Evolutionary conservation across 1,140 invertebrate genomes (phyloP), one percentile per base, ranked within the genome.

Genomic region (Anoplolepis gracilipes): DNA sequence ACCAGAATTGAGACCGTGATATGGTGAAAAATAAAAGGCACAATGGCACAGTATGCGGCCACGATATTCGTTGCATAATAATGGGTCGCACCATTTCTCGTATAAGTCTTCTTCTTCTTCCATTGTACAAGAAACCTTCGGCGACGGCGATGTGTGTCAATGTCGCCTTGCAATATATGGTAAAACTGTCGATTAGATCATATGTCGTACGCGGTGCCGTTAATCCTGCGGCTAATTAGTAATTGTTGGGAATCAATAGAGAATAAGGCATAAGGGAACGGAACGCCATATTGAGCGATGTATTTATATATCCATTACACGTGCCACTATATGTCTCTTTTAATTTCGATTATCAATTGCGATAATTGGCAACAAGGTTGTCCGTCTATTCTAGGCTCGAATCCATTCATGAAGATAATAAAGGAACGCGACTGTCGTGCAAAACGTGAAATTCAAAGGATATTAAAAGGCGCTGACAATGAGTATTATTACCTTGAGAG

Each of bases 401-500:
- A 2, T 13, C 59, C 25, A 46, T 33, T 73, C 28, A 36, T 69
- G 13, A 65, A 22, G n/a, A 25, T 49, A 69, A n/a, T n/a, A n/a
- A 70, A 70, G 33, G 25, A 36, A 11, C 25, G 49, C 64, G 30
- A 19, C 46, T n/a, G 10, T 69, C 62, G n/a, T 22, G 1, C 1
- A n/a, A 33, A 19, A 39, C 13, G 11, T 28, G 2, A 78, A 46
- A 46, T 64, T 22, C 0, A 36, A 36, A 13, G 62, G 33, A 16
- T 5, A 33, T 28, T n/a, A n/a, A 36, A 36, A 36, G 33, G 33
- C 13, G n/a, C 11, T 13, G 46, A n/a, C n/a, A n/a, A n/a, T n/a
- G n/a, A 49, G 46, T 11, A 19, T 49, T 22, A 39, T 86, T 96
- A 98, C 97, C 97, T 97, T 99, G 99, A 19, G 99, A 99, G 93